Conservation (phyloP, 1,140 invertebrate species). For the Acromyrmex heyeri region DNA sequence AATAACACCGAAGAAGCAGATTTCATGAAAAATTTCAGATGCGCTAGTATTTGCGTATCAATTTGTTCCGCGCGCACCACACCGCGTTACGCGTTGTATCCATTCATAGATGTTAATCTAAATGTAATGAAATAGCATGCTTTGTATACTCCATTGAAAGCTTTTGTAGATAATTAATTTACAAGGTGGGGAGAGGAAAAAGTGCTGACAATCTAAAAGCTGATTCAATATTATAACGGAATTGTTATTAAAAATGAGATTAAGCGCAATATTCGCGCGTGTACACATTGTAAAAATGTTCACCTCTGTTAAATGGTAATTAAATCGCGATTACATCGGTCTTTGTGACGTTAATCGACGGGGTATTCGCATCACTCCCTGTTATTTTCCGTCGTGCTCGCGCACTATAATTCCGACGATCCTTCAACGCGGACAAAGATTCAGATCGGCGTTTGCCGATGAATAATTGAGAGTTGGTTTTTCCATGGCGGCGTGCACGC, state of each 20-base stretch:
- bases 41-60: background rate
- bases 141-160: background rate
- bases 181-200: background rate
- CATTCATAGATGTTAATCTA: constrained; percentile 2
- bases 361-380: background rate
- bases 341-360: constrained; percentile 8
- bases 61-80: background rate
- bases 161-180: constrained; percentile 11
- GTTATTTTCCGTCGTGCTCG: constrained; percentile 18
- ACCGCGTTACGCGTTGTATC: background rate
- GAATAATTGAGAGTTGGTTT: constrained; percentile 50
- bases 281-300: background rate
- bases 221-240: background rate
- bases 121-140: background rate
- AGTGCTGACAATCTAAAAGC: background rate
- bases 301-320: background rate
- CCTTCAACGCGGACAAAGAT: constrained; percentile 28
- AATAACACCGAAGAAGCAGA: background rate
- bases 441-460: constrained; percentile 43
- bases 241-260: background rate
- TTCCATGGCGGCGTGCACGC: background rate
- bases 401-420: constrained; percentile 12
- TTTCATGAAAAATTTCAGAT: background rate
- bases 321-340: constrained; percentile 32
- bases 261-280: background rate